Conservation (phyloP, 1,140 invertebrate species). For the Cyclargus thomasi region DNA sequence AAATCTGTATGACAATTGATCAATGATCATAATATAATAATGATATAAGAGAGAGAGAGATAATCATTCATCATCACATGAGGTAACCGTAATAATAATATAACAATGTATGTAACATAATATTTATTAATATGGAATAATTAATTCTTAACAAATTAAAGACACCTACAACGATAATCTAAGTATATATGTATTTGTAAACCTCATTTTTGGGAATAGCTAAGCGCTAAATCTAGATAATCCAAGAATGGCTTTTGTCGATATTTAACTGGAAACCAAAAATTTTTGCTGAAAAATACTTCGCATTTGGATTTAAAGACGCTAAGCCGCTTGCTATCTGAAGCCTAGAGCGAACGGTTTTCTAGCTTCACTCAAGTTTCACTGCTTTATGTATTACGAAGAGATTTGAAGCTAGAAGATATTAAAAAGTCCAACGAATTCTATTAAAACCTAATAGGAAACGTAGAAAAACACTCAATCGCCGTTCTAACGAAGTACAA, state of each 20-base stretch:
- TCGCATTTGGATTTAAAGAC: neutral
- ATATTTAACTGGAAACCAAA: neutral
- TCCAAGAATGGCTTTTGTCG: neutral
- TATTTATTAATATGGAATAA: too few species aligned
- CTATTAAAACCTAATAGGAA: neutral
- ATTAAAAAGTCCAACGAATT: neutral
- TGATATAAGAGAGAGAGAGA: too few species aligned
- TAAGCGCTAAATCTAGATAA: neutral
- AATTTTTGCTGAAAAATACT: neutral
- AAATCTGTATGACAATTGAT: too few species aligned
- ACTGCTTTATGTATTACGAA: conserved; percentile 1
- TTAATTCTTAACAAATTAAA: too few species aligned
- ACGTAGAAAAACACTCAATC: neutral
- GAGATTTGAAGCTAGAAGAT: neutral
- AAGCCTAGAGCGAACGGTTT: neutral
- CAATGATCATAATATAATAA: too few species aligned
- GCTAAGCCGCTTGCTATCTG: neutral
- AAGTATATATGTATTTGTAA: too few species aligned
- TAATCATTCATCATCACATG: too few species aligned
- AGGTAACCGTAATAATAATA: too few species aligned
- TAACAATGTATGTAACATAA: too few species aligned
- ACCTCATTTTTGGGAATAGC: too few species aligned
- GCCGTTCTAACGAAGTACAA: neutral
- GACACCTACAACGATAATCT: too few species aligned
- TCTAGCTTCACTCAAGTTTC: neutral